phyloP scores from a whole-genome alignment of 2,888 invertebrate species.

The Trachelus tabidus region DNA sequence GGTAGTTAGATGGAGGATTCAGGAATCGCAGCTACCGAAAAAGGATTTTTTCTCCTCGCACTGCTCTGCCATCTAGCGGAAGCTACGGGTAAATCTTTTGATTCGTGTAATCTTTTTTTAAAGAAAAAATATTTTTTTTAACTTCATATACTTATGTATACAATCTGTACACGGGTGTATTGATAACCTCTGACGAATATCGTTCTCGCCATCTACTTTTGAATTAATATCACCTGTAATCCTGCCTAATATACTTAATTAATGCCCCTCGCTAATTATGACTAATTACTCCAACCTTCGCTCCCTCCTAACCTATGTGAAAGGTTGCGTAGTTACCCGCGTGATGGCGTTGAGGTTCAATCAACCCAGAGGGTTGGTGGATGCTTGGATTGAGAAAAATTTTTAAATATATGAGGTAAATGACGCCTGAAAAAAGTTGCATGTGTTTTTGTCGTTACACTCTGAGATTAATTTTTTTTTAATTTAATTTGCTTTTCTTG shows the following conservation, averaged over 20 bases:
- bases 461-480: no score
- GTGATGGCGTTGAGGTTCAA: no score
- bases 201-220: background rate
- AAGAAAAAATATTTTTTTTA: background rate
- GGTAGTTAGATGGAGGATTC: no score
- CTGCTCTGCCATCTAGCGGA: background rate
- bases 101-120: background rate
- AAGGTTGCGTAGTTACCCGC: background rate
- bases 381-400: no score
- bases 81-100: background rate
- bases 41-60: background rate
- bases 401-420: no score
- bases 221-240: conserved; percentile 15
- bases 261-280: conserved; percentile 30
- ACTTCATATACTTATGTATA: background rate
- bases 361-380: no score
- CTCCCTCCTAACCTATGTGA: background rate
- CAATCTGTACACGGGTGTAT: no score
- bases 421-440: no score
- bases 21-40: background rate
- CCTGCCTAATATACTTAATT: conserved; percentile 34
- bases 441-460: no score
- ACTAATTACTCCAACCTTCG: conserved; percentile 30
- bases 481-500: no score
- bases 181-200: background rate